These are phyloP conservation scores for Scophthalmus maximus DNA, from an alignment of 2,113 vertebrate genomes.

Conservation along the genomic window DNA sequence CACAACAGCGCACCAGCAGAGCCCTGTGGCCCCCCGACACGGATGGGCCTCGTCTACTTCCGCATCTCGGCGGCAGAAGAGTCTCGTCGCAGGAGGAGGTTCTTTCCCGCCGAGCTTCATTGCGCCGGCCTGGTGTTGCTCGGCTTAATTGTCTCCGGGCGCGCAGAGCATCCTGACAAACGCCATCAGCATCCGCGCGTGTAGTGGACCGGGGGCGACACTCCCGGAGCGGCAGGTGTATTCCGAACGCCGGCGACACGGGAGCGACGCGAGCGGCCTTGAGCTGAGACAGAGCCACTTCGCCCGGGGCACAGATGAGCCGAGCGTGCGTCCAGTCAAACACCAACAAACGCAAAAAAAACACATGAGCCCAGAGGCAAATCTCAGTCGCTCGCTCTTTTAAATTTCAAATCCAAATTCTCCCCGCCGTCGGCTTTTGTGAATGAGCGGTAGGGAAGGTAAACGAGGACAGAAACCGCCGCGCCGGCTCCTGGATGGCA, in stretches of 20 bases:
- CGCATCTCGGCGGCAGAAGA: slow-evolving; percentile 43
- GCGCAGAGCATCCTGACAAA: slow-evolving; percentile 72
- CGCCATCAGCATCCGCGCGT: slow-evolving; percentile 75
- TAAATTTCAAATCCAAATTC: slow-evolving; percentile 24
- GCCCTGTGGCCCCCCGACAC: slow-evolving; percentile 34
- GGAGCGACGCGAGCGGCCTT: slow-evolving; percentile 15
- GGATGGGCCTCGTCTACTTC: slow-evolving; percentile 31
- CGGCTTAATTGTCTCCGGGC: slow-evolving; percentile 71
- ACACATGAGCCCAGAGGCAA: too few species aligned
- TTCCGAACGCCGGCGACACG: slow-evolving; percentile 9
- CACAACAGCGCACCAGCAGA: slow-evolving; percentile 15
- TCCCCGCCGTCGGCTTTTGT: slow-evolving; percentile 27
- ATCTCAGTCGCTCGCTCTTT: slow-evolving; percentile 1
- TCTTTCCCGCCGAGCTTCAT: slow-evolving; percentile 73
- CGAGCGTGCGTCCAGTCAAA: slow-evolving; percentile 19
- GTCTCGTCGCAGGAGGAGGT: slow-evolving; percentile 59
- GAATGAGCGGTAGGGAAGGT: slow-evolving; percentile 43
- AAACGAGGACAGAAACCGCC: slow-evolving; percentile 48
- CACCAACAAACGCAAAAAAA: background rate
- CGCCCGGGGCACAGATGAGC: slow-evolving; percentile 45
- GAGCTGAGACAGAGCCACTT: slow-evolving; percentile 46
- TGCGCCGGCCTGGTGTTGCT: slow-evolving; percentile 74
- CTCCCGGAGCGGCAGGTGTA: slow-evolving; percentile 68
- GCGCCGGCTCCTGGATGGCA: slow-evolving; percentile 44
- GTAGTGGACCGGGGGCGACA: slow-evolving; percentile 69